Percentiles rank a stretch among this genome's conserved stretches.
Conservation (phyloP, 1,140 invertebrate genomes). For the Drosophila baimaii region DNA sequence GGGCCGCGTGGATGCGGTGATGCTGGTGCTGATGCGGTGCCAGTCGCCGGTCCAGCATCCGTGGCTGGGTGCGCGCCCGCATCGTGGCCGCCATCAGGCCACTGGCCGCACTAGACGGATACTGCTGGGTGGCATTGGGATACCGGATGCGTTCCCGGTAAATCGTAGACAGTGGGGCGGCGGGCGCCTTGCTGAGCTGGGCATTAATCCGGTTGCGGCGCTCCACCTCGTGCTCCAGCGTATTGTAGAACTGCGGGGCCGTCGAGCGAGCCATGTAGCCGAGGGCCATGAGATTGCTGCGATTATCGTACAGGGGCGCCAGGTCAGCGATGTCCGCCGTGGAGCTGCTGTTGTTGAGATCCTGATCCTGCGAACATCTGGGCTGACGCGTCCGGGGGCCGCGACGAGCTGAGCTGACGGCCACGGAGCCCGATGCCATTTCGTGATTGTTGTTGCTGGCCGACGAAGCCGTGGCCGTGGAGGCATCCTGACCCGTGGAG, state of each 20-base stretch:
- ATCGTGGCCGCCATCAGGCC: constrained; percentile 67
- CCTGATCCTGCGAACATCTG: constrained; percentile 48
- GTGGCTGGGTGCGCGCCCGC: constrained; percentile 85
- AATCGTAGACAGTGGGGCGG: constrained; percentile 70
- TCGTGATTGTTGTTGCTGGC: constrained; percentile 51
- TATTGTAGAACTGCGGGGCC: constrained; percentile 77
- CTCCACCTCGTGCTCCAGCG: constrained; percentile 81
- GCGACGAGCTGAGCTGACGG: constrained; percentile 29
- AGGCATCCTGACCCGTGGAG: constrained; percentile 66
- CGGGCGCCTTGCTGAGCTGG: constrained; percentile 66
- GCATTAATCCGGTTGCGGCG: constrained; percentile 81
- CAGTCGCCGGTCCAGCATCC: constrained; percentile 86
- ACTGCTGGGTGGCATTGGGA: constrained; percentile 62
- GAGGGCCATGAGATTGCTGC: constrained; percentile 80
- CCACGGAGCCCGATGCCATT: constrained; percentile 16
- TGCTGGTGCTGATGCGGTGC: constrained; percentile 70
- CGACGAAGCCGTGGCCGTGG: constrained; percentile 70
- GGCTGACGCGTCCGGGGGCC: constrained; percentile 51
- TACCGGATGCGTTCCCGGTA: constrained; percentile 77
- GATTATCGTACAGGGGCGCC: constrained; percentile 77
- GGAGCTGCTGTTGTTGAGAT: constrained; percentile 75
- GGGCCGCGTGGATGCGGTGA: constrained; percentile 68
- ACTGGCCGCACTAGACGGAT: constrained; percentile 60
- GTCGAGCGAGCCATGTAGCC: constrained; percentile 71
- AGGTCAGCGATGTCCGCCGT: constrained; percentile 74